Evolutionary conservation across 2,888 invertebrate species (phyloP).

Genomic region (Tenthredo notha): DNA sequence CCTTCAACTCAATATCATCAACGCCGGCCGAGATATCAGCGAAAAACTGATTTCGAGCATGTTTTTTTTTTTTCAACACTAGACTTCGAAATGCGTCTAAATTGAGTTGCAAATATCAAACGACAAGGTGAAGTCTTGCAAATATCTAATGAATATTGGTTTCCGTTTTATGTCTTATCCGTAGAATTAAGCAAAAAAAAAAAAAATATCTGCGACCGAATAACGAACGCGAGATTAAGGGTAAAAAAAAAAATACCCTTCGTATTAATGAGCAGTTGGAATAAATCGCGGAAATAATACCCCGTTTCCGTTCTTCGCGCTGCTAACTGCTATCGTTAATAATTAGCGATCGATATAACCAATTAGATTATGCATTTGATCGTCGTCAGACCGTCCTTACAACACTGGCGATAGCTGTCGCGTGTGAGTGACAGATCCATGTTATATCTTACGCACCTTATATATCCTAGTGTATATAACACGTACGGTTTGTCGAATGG

Average conservation of each 20-base stretch:
- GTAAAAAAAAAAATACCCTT: background rate
- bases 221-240: background rate
- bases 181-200: background rate
- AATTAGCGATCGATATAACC: slow-evolving; percentile 22
- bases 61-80: too few species aligned
- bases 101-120: background rate
- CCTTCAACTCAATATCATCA: background rate
- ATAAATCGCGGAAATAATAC: background rate
- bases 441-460: slow-evolving; percentile 23
- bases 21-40: background rate
- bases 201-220: background rate
- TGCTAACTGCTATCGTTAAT: background rate
- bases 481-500: background rate
- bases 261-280: background rate
- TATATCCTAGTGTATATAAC: background rate
- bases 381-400: background rate
- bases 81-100: background rate
- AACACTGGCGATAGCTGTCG: background rate
- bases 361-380: slow-evolving; percentile 19
- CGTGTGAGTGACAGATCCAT: slow-evolving; percentile 25
- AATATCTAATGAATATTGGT: background rate
- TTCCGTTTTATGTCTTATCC: background rate
- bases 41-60: background rate
- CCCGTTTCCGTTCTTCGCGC: background rate
- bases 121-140: background rate